Evolutionary conservation across 1,140 invertebrate genomes (phyloP).

Genomic region (Charaxes varanes): DNA sequence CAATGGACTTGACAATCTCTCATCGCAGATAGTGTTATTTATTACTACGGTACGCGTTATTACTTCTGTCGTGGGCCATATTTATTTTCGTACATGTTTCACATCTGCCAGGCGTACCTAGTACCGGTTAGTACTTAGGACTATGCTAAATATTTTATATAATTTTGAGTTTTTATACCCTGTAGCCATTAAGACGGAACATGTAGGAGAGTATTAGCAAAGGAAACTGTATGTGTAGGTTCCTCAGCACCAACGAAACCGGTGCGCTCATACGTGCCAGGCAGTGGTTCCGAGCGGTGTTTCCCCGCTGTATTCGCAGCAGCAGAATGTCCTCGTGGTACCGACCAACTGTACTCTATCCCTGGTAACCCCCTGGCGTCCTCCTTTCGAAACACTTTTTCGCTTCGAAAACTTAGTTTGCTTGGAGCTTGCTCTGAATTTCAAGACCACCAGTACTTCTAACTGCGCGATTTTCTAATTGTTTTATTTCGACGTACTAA

Average conservation of each 20-base stretch:
- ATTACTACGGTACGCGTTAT: too few species aligned
- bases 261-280: conserved; percentile 75
- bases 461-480: conserved; percentile 1
- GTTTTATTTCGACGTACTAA: neutral
- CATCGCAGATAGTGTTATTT: too few species aligned
- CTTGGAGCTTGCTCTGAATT: conserved; percentile 37
- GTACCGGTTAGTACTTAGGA: too few species aligned
- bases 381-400: conserved; percentile 32
- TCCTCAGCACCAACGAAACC: conserved; percentile 78
- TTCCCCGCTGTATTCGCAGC: conserved; percentile 72
- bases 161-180: too few species aligned
- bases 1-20: too few species aligned
- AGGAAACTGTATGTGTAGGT: conserved; percentile 51
- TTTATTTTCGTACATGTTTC: too few species aligned
- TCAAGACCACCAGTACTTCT: neutral
- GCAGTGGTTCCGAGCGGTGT: conserved; percentile 72
- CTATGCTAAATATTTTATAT: too few species aligned
- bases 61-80: too few species aligned
- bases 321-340: conserved; percentile 58
- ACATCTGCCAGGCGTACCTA: too few species aligned
- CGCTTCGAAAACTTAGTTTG: conserved; percentile 50
- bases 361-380: conserved; percentile 68
- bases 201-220: conserved; percentile 6
- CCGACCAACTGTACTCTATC: conserved; percentile 76
- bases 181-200: too few species aligned